Conservation (phyloP, 2,113 vertebrate species). For the Hucho hucho region DNA sequence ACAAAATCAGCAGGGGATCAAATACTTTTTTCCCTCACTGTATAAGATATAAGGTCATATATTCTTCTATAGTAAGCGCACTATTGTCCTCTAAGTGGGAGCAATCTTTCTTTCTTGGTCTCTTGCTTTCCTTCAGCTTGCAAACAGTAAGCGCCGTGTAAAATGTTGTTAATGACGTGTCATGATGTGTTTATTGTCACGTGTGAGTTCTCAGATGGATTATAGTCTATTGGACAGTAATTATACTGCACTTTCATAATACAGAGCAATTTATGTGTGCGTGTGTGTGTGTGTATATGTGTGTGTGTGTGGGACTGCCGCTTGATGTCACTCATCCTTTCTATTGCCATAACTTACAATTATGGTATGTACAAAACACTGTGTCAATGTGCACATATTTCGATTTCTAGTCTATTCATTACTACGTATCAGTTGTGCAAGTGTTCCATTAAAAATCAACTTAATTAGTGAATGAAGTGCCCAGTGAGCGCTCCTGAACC, state of each 20-base stretch:
- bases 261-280: neutral
- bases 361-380: too few species aligned
- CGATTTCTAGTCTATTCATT: too few species aligned
- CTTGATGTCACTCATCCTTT: too few species aligned
- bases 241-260: neutral
- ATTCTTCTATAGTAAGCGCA: neutral
- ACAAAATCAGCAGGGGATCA: too few species aligned
- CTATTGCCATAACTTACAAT: too few species aligned
- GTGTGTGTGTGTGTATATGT: slow-evolving; percentile 22
- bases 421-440: too few species aligned
- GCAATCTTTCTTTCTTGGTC: neutral
- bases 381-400: too few species aligned
- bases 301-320: slow-evolving; percentile 1
- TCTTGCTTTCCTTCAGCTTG: neutral
- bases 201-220: neutral
- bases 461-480: too few species aligned
- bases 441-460: too few species aligned
- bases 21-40: too few species aligned
- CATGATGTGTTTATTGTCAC: neutral
- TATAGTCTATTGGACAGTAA: neutral
- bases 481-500: too few species aligned
- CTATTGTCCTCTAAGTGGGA: neutral
- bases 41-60: neutral
- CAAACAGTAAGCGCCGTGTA: too few species aligned
- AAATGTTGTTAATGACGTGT: neutral